A percentile compares a stretch with the other conserved stretches of the same genome.
Evolutionary conservation across 2,113 vertebrate genomes (phyloP).

Genomic region (Paralichthys olivaceus): DNA sequence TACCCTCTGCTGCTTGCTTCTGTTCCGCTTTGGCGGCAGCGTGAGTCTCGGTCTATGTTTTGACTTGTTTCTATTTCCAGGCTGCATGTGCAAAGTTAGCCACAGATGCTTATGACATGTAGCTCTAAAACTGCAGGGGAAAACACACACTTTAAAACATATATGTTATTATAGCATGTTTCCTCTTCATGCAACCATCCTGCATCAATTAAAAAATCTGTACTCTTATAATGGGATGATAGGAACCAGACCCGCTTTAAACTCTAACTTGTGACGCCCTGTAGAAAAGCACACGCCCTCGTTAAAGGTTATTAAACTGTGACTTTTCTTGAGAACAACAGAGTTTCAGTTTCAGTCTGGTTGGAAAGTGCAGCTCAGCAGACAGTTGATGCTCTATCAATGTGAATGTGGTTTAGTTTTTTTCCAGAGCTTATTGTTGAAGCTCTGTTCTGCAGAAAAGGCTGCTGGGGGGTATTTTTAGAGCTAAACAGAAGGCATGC

Average conservation of each 20-base stretch:
- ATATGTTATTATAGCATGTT: background rate
- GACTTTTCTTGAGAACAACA: constrained; percentile 47
- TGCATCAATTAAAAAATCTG: constrained; percentile 11
- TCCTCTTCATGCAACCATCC: background rate
- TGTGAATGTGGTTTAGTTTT: constrained; percentile 26
- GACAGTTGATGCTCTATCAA: constrained; percentile 1
- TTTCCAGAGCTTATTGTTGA: constrained; percentile 33
- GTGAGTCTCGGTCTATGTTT: constrained; percentile 31
- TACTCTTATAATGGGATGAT: constrained; percentile 17
- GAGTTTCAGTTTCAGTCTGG: constrained; percentile 36
- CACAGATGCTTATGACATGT: constrained; percentile 35
- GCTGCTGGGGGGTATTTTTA: constrained; percentile 79
- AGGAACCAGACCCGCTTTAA: constrained; percentile 32
- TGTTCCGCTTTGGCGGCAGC: constrained; percentile 32
- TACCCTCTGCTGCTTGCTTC: background rate
- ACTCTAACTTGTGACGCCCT: constrained; percentile 45
- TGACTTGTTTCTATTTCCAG: constrained; percentile 66
- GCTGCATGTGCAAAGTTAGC: constrained; percentile 55
- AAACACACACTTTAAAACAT: background rate
- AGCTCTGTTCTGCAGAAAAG: constrained; percentile 58
- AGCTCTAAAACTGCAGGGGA: background rate
- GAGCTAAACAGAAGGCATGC: constrained; percentile 73
- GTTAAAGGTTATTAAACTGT: constrained; percentile 60
- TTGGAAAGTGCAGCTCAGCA: constrained; percentile 28
- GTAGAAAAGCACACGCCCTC: constrained; percentile 58